Base-by-base conservation (phyloP, 2,888 invertebrate genomes). In the Enchytraeus crypticus region DNA sequence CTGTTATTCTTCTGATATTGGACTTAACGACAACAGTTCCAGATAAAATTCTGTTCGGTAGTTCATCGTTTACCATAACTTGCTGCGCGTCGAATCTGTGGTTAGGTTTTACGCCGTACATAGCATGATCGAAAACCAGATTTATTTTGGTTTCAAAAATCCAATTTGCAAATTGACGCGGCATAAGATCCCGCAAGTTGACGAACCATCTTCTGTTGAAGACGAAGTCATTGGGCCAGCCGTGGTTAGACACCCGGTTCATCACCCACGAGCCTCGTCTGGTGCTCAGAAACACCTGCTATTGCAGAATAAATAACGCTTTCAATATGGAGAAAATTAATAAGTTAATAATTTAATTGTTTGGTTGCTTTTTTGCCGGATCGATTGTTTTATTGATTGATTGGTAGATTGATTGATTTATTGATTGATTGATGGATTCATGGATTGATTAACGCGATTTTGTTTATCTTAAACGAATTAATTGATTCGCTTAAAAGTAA, bases 251-350 rank as follows among this genome's bases (percentile, higher is more conserved):
- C 5, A 79, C 70, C 26, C 80, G 65, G 57, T 78, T 76, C 59
- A 77, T 70, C 8, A 81, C 69, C 81, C 81, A 81, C 1, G 79
- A 67, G 18, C 81, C 81, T 8, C 78, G 65, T 3, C 81, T 69
- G 0, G 81, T 80, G 47, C 79, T 79, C 18, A 81, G 69, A 33
- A 73, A 79, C 0, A 79, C 77, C 79, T 80, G n/a, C n/a, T n/a
- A n/a, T n/a, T n/a, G n/a, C n/a, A n/a, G n/a, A n/a, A n/a, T n/a
- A n/a, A n/a, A n/a, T n/a, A n/a, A n/a, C n/a, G n/a, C n/a, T n/a
- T n/a, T n/a, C n/a, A n/a, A n/a, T n/a, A n/a, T n/a, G n/a, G n/a
- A n/a, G n/a, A n/a, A n/a, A n/a, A n/a, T n/a, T n/a, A n/a, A n/a
- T n/a, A n/a, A n/a, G n/a, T n/a, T n/a, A n/a, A n/a, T n/a, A n/a